Evolutionary conservation across 2,888 invertebrate species (phyloP), one percentile per base, ranked within the genome.

Genomic region (Pegoplata infirma): DNA sequence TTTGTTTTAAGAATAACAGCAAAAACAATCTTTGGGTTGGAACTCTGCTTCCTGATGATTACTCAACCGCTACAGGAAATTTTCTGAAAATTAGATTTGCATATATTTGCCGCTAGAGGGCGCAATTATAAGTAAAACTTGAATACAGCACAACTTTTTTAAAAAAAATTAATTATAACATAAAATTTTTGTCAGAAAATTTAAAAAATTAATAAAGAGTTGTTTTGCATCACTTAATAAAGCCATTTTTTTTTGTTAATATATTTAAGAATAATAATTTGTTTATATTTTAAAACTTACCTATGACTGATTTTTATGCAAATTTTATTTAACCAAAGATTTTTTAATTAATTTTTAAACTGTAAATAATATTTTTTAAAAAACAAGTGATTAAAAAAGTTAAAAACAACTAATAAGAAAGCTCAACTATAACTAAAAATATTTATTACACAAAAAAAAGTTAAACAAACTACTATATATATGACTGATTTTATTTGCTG

Each of bases 401-500:
- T n/a, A 16, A 36, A 25, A 40, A 61, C 25, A 5, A 46, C 23
- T 16, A 68, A n/a, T n/a, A n/a, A 68, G 25, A 44, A 40, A 58
- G 21, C 21, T 46, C 21, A 44, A 51, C 17, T 58, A 49, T 25
- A 64, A 73, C 44, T 44, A 49, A 16, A 12, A 40, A n/a, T n/a
- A n/a, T 40, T n/a, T 36, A 55, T 66, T 46, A 59, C 46, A 12
- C 47, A 40, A 58, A 17, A 53, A 32, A 71, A 76, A 56, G 23
- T 53, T 59, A 53, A 58, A 16, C 28, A 64, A 71, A 71, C 63
- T 64, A n/a, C n/a, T n/a, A n/a, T n/a, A 69, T 47, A 19, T 58
- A 44, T 71, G 79, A 79, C 79, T 79, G 79, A 79, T 72, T 79
- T 79, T 53, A 72, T 79, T 79, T 75, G 79, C 79, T 75, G 71